A percentile compares a stretch with the other conserved stretches of the same genome.
phyloP scores from a whole-genome alignment of 2,888 invertebrate genomes.

The Cheilosia scutellata region DNA sequence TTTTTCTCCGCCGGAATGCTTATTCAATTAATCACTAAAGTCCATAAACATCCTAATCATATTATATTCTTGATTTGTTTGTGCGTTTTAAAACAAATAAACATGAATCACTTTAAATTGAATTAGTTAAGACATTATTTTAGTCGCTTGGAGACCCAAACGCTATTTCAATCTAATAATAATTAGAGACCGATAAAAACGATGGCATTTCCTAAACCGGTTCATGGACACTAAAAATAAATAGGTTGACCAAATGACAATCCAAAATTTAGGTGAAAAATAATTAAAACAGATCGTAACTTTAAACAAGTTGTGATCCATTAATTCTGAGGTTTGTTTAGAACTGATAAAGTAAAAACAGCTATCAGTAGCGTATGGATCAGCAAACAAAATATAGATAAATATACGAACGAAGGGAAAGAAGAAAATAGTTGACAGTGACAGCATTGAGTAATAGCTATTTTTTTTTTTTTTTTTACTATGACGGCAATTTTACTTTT shows the following conservation, averaged over 20 bases:
- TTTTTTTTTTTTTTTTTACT: neutral
- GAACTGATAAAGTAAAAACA: neutral
- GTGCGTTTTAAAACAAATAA: too few relatives aligned
- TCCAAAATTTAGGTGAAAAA: too few relatives aligned
- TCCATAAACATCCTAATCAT: too few relatives aligned
- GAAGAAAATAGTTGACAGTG: neutral
- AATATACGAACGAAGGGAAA: neutral
- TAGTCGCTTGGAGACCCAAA: neutral
- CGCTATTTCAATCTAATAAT: neutral
- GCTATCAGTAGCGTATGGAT: conserved; percentile 4
- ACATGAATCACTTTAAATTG: neutral
- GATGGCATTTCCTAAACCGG: neutral
- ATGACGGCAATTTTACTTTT: conserved; percentile 1
- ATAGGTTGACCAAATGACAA: neutral
- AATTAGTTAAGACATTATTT: neutral
- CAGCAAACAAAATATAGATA: neutral
- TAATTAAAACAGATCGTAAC: neutral
- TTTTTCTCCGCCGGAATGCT: too few relatives aligned
- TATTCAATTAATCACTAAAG: too few relatives aligned
- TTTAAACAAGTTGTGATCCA: neutral
- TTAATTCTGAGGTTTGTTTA: neutral
- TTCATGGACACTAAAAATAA: conserved; percentile 3
- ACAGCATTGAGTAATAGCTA: neutral
- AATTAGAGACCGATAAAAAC: neutral
- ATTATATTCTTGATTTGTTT: too few relatives aligned